Percentiles rank a stretch among this genome's conserved stretches.
phyloP scores from a whole-genome alignment of 2,888 invertebrate genomes.

The Stenotaenia linearis region DNA sequence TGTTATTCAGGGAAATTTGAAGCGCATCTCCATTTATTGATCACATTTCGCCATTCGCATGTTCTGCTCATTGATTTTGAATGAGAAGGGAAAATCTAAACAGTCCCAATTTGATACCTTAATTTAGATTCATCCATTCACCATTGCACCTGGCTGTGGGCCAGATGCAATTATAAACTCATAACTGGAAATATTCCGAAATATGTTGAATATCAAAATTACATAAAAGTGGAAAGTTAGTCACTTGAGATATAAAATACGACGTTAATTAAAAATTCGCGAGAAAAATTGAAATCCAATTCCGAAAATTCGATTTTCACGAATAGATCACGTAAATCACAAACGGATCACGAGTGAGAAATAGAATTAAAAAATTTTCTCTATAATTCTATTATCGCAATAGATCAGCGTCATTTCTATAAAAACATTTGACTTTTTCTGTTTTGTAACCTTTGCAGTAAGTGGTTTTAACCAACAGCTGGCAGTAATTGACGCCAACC shows the following conservation, averaged over 20 bases:
- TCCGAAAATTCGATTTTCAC: no score
- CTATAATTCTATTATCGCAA: neutral
- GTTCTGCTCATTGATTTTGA: neutral
- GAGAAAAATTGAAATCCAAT: neutral
- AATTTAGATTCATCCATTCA: conserved; percentile 2
- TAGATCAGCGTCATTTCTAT: neutral
- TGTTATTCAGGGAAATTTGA: neutral
- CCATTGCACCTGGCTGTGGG: neutral
- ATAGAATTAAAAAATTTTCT: neutral
- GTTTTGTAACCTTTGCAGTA: neutral
- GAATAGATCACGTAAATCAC: no score
- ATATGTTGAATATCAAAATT: no score
- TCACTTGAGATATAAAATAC: neutral
- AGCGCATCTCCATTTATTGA: conserved; percentile 5
- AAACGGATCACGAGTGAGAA: no score
- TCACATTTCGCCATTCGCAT: conserved; percentile 8
- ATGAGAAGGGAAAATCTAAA: neutral
- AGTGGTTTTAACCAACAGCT: conserved; percentile 8
- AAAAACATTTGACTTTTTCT: neutral
- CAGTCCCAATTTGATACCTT: neutral
- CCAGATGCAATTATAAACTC: neutral
- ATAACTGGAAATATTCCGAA: no score
- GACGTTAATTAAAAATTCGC: neutral
- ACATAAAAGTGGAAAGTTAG: neutral
- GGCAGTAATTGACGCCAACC: neutral